phyloP scores from a whole-genome alignment of 1,140 invertebrate species.

The Cyclargus thomasi region DNA sequence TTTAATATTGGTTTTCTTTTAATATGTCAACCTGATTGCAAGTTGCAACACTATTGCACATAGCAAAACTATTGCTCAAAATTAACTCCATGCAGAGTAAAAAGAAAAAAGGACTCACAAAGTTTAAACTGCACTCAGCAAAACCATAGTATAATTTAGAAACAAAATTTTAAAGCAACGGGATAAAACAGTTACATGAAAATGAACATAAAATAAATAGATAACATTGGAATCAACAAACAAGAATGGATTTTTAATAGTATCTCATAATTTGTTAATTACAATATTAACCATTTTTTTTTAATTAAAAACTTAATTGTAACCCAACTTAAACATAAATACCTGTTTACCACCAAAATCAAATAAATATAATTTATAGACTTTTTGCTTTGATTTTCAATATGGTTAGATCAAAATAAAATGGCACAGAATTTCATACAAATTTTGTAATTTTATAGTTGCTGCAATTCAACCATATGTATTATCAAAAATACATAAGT shows the following conservation, averaged over 20 bases:
- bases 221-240: background rate
- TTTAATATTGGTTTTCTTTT: too few species aligned
- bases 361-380: too few species aligned
- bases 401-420: too few species aligned
- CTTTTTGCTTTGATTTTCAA: too few species aligned
- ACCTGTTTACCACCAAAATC: background rate
- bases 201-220: background rate
- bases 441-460: too few species aligned
- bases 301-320: background rate
- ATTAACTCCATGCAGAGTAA: background rate
- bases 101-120: background rate
- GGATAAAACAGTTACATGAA: conserved; percentile 2
- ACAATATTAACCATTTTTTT: background rate
- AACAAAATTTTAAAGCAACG: background rate
- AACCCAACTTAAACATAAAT: background rate
- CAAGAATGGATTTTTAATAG: too few species aligned
- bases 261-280: too few species aligned
- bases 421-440: too few species aligned
- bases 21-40: too few species aligned
- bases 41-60: too few species aligned
- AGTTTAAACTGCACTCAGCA: background rate
- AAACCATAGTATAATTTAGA: background rate
- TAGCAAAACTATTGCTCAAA: background rate
- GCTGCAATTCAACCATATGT: too few species aligned
- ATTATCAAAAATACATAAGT: too few species aligned